phyloP scores from a whole-genome alignment of 2,888 invertebrate species.

The Rhamnusium bicolor region DNA sequence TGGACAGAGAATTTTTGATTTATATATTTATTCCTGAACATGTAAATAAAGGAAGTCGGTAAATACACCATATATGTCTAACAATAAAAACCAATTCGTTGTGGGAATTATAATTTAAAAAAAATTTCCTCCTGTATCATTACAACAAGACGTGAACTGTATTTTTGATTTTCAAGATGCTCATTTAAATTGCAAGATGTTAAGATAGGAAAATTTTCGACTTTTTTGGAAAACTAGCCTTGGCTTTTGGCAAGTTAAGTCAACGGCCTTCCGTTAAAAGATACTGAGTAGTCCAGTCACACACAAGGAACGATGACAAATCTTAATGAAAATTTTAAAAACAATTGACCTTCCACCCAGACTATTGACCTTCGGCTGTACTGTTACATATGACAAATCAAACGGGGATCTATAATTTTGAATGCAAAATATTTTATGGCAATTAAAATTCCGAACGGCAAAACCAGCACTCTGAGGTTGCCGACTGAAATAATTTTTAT shows the following conservation, averaged over 20 bases:
- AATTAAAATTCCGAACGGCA: too few species aligned
- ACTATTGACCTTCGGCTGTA: conserved; percentile 8
- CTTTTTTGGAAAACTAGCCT: conserved; percentile 4
- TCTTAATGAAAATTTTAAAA: conserved; percentile 2
- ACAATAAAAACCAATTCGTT: not conserved
- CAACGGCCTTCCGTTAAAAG: conserved; percentile 4
- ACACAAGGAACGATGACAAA: not conserved
- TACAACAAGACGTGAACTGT: not conserved
- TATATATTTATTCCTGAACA: not conserved
- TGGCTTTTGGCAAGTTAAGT: not conserved
- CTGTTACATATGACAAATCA: not conserved
- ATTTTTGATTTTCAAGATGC: not conserved
- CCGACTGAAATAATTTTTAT: not conserved
- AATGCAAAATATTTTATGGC: not conserved
- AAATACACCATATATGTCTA: not conserved
- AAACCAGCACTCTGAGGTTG: not conserved
- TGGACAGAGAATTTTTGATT: too few species aligned
- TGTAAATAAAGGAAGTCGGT: not conserved
- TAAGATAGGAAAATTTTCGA: not conserved
- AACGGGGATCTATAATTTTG: not conserved
- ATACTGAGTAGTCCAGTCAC: not conserved
- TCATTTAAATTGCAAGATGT: not conserved
- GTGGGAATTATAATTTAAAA: not conserved
- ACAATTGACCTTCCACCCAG: conserved; percentile 7
- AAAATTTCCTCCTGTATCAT: not conserved